Evolutionary conservation across 2,888 invertebrate species (phyloP), one percentile per base, ranked within the genome.

Genomic region (Athripsodes cinereus): DNA sequence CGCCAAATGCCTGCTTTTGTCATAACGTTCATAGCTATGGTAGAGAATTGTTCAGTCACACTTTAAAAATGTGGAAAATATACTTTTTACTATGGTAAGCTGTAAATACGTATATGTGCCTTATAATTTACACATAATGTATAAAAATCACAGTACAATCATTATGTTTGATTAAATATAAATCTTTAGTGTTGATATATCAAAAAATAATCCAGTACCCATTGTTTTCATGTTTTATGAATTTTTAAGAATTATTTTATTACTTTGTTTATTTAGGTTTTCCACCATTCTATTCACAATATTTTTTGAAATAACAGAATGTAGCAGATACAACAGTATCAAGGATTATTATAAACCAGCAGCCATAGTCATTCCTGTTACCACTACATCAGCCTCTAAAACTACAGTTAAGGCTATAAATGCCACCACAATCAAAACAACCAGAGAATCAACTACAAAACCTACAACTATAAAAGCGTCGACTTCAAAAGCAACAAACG

Each of bases 311-410:
- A n/a, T 26, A 26, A 26, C 26, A 26, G 26, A 26, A 26, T 26
- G 26, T 26, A 10, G 10, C 5, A 26, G 5, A 26, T 10, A 10
- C 26, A 10, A 26, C 10, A 26, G 26, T 26, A 26, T 48, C 13
- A 21, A 48, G 19, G 19, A 18, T 18, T 21, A 48, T 48, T 21
- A 48, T 13, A 48, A 48, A 20, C 13, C 48, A 18, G 21, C 19
- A 18, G 48, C 48, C 48, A 48, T 21, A 2, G 20, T 48, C 18
- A 19, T 19, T 19, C 20, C 48, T 18, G 19, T 22, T 5, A 35
- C 46, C 2, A 13, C 66, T 16, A 31, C 64, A 22, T 51, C 63
- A 19, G 61, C 66, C 18, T 53, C 66, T 3, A 31, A 31, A 8
- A 40, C 40, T 8, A 40, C 40, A 40, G 13, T 40, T 5, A 40